Evolutionary conservation across 2,113 vertebrate genomes (phyloP), one percentile per base, ranked within the genome.

Genomic region (Notechis scutatus): DNA sequence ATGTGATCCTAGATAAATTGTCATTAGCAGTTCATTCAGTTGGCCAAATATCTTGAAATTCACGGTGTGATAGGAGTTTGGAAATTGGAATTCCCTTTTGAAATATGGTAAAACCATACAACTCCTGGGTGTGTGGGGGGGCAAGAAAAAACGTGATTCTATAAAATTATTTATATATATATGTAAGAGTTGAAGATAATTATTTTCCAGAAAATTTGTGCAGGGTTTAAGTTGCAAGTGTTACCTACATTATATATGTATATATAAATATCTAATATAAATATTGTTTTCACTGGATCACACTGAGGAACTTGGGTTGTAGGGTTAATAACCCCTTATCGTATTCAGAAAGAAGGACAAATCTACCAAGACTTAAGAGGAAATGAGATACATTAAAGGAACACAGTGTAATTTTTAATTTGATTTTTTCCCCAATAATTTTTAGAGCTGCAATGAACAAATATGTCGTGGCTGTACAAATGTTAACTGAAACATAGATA

Each of bases 11-110:
- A 98, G 97, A 97, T 98, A 98, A 98, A 98, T 98, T 97, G 97
- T 98, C 98, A 97, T 98, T 98, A 98, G 98, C 98, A 97, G 97
- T 98, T 98, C 98, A 98, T 98, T 98, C 98, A 97, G 97, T 97
- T 97, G 98, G 98, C 98, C 97, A 98, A 81, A 98, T 98, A 98
- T 98, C 97, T 98, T 98, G 97, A 98, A 98, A 98, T 97, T 97
- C 97, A 97, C 98, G 97, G 96, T 98, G 97, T 98, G 97, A 97
- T 98, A 97, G 97, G 98, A 98, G 97, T 98, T 98, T 97, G 97
- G 96, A 98, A 97, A 97, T 98, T 98, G 98, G 97, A 98, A 97
- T 97, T 98, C 97, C 97, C 97, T 97, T 97, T 97, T 97, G 96
- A 97, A 97, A 97, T 97, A 96, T 91, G 94, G 95, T 94, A 95